phyloP scores from a whole-genome alignment of 2,113 vertebrate genomes.

The Zosterops pallidus region DNA sequence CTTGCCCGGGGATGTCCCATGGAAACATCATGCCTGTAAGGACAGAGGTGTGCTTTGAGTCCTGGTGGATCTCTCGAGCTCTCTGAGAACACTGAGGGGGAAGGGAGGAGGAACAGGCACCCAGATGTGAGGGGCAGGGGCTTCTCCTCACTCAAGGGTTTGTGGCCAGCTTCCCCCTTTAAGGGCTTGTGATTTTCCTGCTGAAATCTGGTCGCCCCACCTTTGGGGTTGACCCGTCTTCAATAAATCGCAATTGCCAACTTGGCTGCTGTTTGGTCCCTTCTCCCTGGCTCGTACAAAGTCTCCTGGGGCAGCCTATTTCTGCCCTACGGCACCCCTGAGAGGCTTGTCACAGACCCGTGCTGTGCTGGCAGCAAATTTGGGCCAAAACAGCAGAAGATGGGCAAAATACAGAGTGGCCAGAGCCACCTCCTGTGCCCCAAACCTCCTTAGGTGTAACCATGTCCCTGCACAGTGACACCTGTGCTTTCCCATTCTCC shows the following conservation, averaged over 20 bases:
- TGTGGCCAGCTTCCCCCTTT: not conserved
- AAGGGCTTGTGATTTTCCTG: not conserved
- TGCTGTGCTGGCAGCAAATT: not conserved
- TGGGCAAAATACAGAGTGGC: not conserved
- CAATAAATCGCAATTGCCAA: not conserved
- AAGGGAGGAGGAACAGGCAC: not conserved
- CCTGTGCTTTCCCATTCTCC: not conserved
- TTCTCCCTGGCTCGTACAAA: rapidly evolving
- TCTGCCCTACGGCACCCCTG: not conserved
- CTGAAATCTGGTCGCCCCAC: not conserved
- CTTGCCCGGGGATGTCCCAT: rapidly evolving
- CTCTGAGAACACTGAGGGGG: not conserved
- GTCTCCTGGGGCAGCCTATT: not conserved
- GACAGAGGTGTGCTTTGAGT: not conserved
- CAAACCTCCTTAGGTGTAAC: not conserved
- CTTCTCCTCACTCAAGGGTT: not conserved
- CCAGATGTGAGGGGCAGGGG: not conserved
- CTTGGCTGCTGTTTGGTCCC: not conserved
- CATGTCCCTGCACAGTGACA: not conserved
- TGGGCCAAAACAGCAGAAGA: not conserved
- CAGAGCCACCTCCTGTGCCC: not conserved
- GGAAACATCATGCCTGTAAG: not conserved
- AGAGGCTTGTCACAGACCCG: not conserved
- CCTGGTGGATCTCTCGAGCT: rapidly evolving
- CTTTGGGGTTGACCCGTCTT: rapidly evolving